Base-by-base conservation (phyloP, 92 coral and sea anemone species). In the Hydrozoanthus gracilis region DNA sequence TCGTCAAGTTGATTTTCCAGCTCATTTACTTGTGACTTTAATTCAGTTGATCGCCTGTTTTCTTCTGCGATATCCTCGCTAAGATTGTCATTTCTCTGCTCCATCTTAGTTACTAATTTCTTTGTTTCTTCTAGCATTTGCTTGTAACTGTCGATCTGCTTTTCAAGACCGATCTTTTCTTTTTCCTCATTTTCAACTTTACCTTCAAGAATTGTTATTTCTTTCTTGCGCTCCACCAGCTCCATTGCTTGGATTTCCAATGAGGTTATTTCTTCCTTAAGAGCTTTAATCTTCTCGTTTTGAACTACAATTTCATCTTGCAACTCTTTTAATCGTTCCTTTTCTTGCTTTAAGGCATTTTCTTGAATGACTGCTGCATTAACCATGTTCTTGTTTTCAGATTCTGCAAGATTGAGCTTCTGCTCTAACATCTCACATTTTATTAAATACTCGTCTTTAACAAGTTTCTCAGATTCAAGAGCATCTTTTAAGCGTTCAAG, bases 351-450 rank as follows among this genome's bases (percentile, higher is more conserved):
- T 35, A 91, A 89, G 64, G 85, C 90, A 66, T 17, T 68, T 39
- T 80, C 94, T 39, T 92, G 89, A 15, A 88, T 60, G 45, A 64
- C 87, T 27, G 90, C 88, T 50, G 75, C 89, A 73, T 79, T 91
- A 48, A 77, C 60, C 8, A 90, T 86, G 45, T 86, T 87, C 16
- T 65, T 74, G 50, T 88, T 86, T 44, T 94, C 95, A 2, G 90
- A 65, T 67, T 94, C 97, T 15, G 92, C 83, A 52, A 94, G 74
- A 17, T 87, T 76, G 4, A 90, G 56, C 78, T 92, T 92, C 73
- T 91, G 83, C 71, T 92, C 97, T 69, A 94, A 60, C 87, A 88
- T 80, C 56, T 92, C 90, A 48, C 97, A 94, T 77, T 88, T 92
- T 52, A 94, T 85, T 56, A 85, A 78, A 77, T 87, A 88, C 79